Percentiles rank a stretch among this genome's conserved stretches.
phyloP scores from a whole-genome alignment of 1,140 invertebrate genomes.

The Streblospio benedicti region DNA sequence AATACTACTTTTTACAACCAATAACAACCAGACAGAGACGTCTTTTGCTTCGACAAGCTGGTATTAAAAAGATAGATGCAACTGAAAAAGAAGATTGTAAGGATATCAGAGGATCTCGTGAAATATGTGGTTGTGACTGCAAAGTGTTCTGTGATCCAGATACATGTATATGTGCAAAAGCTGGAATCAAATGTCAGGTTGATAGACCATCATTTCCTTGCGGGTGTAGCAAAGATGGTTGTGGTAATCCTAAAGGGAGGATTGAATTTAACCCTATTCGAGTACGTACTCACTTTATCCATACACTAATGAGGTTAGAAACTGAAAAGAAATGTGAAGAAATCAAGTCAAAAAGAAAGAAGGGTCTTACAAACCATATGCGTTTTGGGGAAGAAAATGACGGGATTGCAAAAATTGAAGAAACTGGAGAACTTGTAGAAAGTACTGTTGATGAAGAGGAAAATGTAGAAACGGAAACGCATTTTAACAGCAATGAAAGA shows the following conservation, averaged over 20 bases:
- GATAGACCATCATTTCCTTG: slow-evolving; percentile 93
- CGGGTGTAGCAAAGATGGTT: slow-evolving; percentile 87
- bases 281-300: slow-evolving; percentile 93
- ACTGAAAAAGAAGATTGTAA: slow-evolving; percentile 89
- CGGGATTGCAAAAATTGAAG: slow-evolving; percentile 5
- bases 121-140: slow-evolving; percentile 85
- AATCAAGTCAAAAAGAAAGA: slow-evolving; percentile 1
- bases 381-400: background rate
- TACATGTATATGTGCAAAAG: slow-evolving; percentile 83
- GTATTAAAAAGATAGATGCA: slow-evolving; percentile 86
- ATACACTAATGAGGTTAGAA: slow-evolving; percentile 89
- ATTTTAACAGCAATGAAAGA: slow-evolving; percentile 43
- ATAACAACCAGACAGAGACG: slow-evolving; percentile 83
- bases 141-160: slow-evolving; percentile 89
- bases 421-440: slow-evolving; percentile 8
- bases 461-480: slow-evolving; percentile 24
- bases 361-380: background rate
- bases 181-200: slow-evolving; percentile 93
- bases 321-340: slow-evolving; percentile 63
- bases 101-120: slow-evolving; percentile 80
- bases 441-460: slow-evolving; percentile 13
- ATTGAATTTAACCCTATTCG: slow-evolving; percentile 93
- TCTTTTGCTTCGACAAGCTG: slow-evolving; percentile 74
- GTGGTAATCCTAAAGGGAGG: slow-evolving; percentile 80
- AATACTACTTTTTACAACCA: slow-evolving; percentile 83